Evolutionary conservation across 2,888 invertebrate species (phyloP), one percentile per base, ranked within the genome.

Genomic region (Lamellibrachia columna): DNA sequence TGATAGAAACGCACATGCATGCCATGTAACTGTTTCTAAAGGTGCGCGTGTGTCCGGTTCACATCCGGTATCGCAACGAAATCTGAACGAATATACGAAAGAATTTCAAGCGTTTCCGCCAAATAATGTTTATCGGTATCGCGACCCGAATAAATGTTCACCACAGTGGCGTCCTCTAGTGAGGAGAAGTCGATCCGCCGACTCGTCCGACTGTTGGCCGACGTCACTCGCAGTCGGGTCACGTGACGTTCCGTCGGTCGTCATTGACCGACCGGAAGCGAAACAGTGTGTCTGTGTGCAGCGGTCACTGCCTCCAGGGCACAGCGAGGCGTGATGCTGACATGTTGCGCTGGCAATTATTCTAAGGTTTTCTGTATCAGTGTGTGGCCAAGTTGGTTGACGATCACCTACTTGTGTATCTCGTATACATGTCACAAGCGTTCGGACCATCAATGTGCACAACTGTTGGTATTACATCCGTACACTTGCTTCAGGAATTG

Each of bases 201-300:
- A 75, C 75, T 75, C 75, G 75, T 75, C 75, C 15, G 75, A 75
- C 22, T 22, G 11, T 75, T 75, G 75, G 75, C 15, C 75, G 55
- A 55, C 55, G 55, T 55, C 55, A 9, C 55, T 9, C 75, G 75
- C 6, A n/a, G n/a, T 22, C 22, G 75, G 75, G 4, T 22, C 75
- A 75, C 75, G 75, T 75, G 75, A 22, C 0, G 22, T 75, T 15
- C 75, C 75, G 75, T 75, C 75, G 75, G 75, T 75, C 22, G 75
- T 75, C 75, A 22, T 75, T 75, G 75, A 75, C 75, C 75, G 75
- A 15, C 75, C 75, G 75, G 75, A 75, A 75, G n/a, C 75, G 75
- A n/a, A 75, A 75, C 15, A 22, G 22, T 75, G 75, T 22, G 22
- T 15, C 75, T 75, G 6, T n/a, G 75, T 75, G 75, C 75, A 75